Evolutionary conservation across 2,113 vertebrate genomes (phyloP), one percentile per base, ranked within the genome.

Genomic region (Garra rufa): DNA sequence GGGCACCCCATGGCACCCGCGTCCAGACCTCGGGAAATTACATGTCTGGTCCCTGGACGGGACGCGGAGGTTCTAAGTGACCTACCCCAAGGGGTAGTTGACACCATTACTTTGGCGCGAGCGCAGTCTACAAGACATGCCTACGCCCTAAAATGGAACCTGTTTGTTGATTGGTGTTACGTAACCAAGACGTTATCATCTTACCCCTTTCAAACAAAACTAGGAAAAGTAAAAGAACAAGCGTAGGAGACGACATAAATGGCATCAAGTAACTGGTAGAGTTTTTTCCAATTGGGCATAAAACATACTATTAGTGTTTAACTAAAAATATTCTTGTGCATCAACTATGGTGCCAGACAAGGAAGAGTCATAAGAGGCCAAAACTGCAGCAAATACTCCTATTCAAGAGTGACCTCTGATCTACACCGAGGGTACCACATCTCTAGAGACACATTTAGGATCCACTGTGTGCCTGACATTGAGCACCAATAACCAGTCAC

Each of bases 351-450:
- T 21, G 19, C 2, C 17, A 26, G 24, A 52, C 48, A 21, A 52
- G 8, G 17, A 52, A 76, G 28, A 14, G 44, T 15, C 28, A 41
- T 57, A 8, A 41, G 30, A 14, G 30, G 19, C 52, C 52, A 55
- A 55, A 55, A 55, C 52, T 50, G 55, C 48, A 76, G 19, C 48
- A 89, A 81, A 88, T 86, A 89, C 87, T 91, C 90, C 89, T 90
- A 88, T 91, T 89, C 86, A 89, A 76, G 63, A 69, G 55, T 89
- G 85, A 87, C 76, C 61, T 89, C 87, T 90, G 89, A 90, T 92
- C 83, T 85, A 80, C 61, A 65, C 38, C 48, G 85, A 86, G 83
- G 88, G 55, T 71, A 86, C 88, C 83, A 85, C 86, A 65, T 88
- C 71, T 44, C 24, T 59, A 52, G 21, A 76, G 52, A 61, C 34